Percentiles rank a stretch among this genome's conserved stretches.
phyloP scores from a whole-genome alignment of 2,888 invertebrate genomes.

The Celastrina argiolus region DNA sequence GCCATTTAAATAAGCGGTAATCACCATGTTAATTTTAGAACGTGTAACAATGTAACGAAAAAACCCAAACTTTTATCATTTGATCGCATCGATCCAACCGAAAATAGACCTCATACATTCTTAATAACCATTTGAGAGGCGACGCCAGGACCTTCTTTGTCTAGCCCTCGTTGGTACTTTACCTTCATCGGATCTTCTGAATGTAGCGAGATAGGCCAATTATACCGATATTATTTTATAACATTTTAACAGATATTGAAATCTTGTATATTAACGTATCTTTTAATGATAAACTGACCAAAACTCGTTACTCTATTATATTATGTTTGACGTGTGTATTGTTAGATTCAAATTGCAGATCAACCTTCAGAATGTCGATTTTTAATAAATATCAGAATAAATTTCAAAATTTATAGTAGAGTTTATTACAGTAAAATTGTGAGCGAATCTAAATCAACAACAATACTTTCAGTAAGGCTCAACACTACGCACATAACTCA shows the following conservation, averaged over 20 bases:
- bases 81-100: neutral
- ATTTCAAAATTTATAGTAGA: no score
- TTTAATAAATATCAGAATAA: no score
- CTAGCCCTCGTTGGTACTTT: neutral
- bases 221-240: neutral
- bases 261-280: neutral
- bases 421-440: no score
- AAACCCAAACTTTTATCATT: neutral
- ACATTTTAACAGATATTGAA: neutral
- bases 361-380: no score
- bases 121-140: no score
- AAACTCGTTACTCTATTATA: no score
- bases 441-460: no score
- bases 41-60: neutral
- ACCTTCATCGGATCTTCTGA: neutral
- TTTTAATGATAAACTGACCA: no score
- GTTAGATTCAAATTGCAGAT: no score
- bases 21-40: neutral
- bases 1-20: neutral
- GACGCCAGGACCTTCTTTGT: neutral
- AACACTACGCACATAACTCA: neutral
- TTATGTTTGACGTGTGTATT: no score
- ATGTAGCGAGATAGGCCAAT: neutral
- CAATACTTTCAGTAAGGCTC: neutral
- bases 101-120: neutral